Base-by-base conservation (phyloP, 1,140 invertebrate genomes). In the Oscheius sp. region DNA sequence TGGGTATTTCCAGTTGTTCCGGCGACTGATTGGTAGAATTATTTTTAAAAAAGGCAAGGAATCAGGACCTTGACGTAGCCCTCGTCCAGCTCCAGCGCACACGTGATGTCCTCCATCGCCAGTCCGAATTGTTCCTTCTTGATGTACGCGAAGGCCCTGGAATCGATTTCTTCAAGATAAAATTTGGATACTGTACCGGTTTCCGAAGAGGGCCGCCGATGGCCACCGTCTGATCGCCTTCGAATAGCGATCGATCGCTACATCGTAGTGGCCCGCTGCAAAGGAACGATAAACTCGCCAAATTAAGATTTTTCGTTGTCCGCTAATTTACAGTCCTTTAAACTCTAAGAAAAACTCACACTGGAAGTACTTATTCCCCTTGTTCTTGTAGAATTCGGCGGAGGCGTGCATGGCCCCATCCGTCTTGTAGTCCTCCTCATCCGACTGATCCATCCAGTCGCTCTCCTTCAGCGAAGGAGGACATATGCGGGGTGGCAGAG, bases 151-250 rank as follows among this genome's bases (percentile, higher is more conserved):
- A 97, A 91, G 88, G 31, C 34, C 2, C 58, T 59, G 23, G 13
- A 59, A 20, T n/a, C n/a, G n/a, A 59, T 15, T 23, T 10, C 13
- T 31, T 15, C 29, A 59, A 59, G 23, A 59, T 1, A 28, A 10
- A 59, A 13, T 59, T 15, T 15, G 13, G 23, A 15, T 23, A n/a
- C n/a, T n/a, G n/a, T 23, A 59, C 55, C 55, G n/a, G 29, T 77
- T 78, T 46, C 76, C 94, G 83, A 91, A 94, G 32, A 92, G 89
- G 26, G 94, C 92, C 81, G 90, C 89, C 76, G 79, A 82, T 2
- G 93, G 91, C 85, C 94, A 91, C 78, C 91, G 87, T 75, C 93
- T 90, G 85, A 98, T 96, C 74, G 94, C 94, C 89, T 92, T 89
- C 76, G 91, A 89, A 86, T 98, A 98, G 64, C 92, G 88, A 68